Base-by-base conservation (phyloP, 2,113 vertebrate species). In the Tupaia tana region DNA sequence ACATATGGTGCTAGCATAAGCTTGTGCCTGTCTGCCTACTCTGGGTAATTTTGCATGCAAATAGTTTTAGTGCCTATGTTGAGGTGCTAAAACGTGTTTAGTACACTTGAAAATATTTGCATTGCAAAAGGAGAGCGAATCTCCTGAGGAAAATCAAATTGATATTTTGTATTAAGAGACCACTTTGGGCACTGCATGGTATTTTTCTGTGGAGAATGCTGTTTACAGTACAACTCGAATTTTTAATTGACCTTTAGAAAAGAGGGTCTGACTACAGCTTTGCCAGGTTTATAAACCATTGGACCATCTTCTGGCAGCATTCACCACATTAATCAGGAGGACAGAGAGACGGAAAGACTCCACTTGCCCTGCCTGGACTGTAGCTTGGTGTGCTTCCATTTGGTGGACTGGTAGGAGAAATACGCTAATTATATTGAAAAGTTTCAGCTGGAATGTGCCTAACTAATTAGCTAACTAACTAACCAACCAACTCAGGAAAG, bases 71-170 rank as follows among this genome's bases (percentile, higher is more conserved):
- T 98, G 98, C 97, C 97, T 98, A 96, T 98, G 98, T 96, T 98
- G 98, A 98, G 98, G 98, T 99, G 98, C 97, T 98, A 98, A 98
- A 98, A 98, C 98, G 98, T 99, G 98, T 99, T 99, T 99, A 98
- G 98, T 98, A 99, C 98, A 99, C 98, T 99, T 98, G 97, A 98
- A 98, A 98, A 99, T 98, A 99, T 99, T 99, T 99, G 98, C 98
- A 99, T 98, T 99, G 98, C 98, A 98, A 99, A 99, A 98, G 94
- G 97, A 98, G 97, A 97, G 96, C 43, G 95, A 97, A 98, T 98
- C 97, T 98, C 97, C 95, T 96, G 98, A 98, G 98, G 96, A 98
- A 98, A 98, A 98, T 98, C 97, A 98, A 98, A 98, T 98, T 98
- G 96, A 95, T 99, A 98, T 98, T 98, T 98, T 97, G 81, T 98